Evolutionary conservation across 2,113 vertebrate species (phyloP).

Genomic region (Caranx melampygus): DNA sequence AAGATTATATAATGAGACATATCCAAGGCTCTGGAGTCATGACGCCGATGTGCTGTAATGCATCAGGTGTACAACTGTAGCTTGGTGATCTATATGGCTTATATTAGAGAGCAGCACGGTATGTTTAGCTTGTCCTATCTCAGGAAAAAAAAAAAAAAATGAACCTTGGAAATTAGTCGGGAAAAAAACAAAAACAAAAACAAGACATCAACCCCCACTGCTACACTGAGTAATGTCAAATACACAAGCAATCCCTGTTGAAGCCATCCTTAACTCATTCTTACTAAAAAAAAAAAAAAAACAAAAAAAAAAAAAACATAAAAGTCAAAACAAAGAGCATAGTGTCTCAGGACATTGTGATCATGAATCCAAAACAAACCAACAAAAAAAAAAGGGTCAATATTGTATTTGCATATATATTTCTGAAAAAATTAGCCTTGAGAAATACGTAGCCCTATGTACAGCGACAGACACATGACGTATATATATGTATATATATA

Average conservation of each 20-base stretch:
- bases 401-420: conserved; percentile 80
- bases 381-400: conserved; percentile 46
- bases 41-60: conserved; percentile 48
- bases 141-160: conserved; percentile 19
- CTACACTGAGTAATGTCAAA: conserved; percentile 45
- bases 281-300: conserved; percentile 29
- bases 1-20: conserved; percentile 48
- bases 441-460: conserved; percentile 78
- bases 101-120: conserved; percentile 73
- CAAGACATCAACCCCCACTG: conserved; percentile 43
- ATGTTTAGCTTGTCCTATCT: conserved; percentile 63
- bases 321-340: conserved; percentile 56
- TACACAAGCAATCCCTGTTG: conserved; percentile 39
- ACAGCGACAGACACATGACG: conserved; percentile 68
- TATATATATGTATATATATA: conserved; percentile 32
- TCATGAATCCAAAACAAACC: conserved; percentile 43
- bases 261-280: conserved; percentile 28
- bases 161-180: conserved; percentile 47
- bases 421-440: conserved; percentile 52
- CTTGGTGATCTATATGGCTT: conserved; percentile 77
- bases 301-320: conserved; percentile 5
- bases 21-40: conserved; percentile 60
- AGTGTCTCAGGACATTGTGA: conserved; percentile 63
- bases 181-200: conserved; percentile 27
- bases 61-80: conserved; percentile 51